Conservation (phyloP, 2,797 vertebrate species). For the Phataginus tetradactyla region DNA sequence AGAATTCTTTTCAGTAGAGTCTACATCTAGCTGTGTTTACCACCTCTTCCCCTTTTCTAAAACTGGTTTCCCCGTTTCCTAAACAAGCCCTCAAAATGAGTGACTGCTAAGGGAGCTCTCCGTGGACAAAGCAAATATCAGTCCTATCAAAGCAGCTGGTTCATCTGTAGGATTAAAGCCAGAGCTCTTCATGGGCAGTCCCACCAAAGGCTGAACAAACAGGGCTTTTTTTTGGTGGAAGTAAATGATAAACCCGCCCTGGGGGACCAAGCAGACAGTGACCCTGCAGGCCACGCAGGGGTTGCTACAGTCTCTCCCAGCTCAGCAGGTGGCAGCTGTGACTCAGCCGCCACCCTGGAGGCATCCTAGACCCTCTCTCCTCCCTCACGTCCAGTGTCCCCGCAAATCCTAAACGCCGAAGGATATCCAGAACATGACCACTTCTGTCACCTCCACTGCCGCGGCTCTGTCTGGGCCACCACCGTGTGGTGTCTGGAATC, state of each 20-base stretch:
- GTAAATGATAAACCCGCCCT: neutral
- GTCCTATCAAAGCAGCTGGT: neutral
- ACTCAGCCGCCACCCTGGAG: neutral
- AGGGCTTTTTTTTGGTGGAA: neutral
- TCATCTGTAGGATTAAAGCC: neutral
- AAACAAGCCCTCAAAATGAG: neutral
- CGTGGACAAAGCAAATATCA: neutral
- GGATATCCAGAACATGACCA: neutral
- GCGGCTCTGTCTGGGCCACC: neutral
- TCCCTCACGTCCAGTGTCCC: neutral
- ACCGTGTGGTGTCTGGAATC: neutral
- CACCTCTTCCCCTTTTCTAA: neutral
- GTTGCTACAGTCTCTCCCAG: neutral
- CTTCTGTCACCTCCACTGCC: neutral
- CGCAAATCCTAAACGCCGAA: neutral
- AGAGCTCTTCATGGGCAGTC: neutral
- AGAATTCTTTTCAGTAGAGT: neutral
- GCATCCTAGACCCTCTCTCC: neutral
- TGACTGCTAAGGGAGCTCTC: neutral
- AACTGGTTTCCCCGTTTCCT: neutral
- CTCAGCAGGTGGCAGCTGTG: neutral
- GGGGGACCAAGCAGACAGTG: neutral
- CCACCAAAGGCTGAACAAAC: neutral
- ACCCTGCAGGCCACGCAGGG: too few species aligned
- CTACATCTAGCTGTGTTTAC: neutral